A percentile compares a stretch with the other conserved stretches of the same genome.
Conservation (phyloP, 1,140 invertebrate species). For the Drosophila repleta region DNA sequence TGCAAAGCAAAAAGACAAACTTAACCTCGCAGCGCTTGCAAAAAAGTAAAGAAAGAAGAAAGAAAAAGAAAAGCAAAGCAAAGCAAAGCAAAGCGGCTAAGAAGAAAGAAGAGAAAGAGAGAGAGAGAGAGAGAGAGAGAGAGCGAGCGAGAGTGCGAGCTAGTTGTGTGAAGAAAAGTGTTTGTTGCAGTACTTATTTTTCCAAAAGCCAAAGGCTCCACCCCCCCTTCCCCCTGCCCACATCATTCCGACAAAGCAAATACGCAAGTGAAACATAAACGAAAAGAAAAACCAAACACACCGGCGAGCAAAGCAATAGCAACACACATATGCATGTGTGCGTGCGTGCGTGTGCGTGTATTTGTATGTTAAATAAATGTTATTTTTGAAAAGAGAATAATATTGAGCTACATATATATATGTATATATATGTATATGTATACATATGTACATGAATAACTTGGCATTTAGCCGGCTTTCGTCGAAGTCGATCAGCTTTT, state of each 20-base stretch:
- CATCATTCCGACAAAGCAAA: not conserved
- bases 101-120: slow-evolving; percentile 39
- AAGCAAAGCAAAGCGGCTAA: slow-evolving; percentile 40
- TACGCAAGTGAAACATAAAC: slow-evolving; percentile 24
- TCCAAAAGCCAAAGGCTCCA: too few relatives aligned
- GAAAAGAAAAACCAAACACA: slow-evolving; percentile 30
- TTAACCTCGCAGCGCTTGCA: slow-evolving; percentile 74
- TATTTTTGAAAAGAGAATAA: not conserved
- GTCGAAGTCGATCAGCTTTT: slow-evolving; percentile 11
- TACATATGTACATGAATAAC: not conserved
- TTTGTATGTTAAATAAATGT: slow-evolving; percentile 11
- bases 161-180: slow-evolving; percentile 62
- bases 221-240: slow-evolving; percentile 10
- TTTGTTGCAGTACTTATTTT: slow-evolving; percentile 47
- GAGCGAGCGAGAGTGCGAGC: slow-evolving; percentile 41
- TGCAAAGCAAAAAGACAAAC: slow-evolving; percentile 66
- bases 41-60: slow-evolving; percentile 59
- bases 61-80: slow-evolving; percentile 41
- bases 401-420: not conserved
- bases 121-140: too few relatives aligned
- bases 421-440: too few relatives aligned
- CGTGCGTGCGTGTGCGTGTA: not conserved
- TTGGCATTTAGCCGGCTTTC: slow-evolving; percentile 15
- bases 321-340: not conserved
- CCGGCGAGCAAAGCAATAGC: slow-evolving; percentile 37